Percentiles rank a stretch among this genome's conserved stretches.
Evolutionary conservation across 2,888 invertebrate species (phyloP).

Genomic region (Drosophila flavopinicola): DNA sequence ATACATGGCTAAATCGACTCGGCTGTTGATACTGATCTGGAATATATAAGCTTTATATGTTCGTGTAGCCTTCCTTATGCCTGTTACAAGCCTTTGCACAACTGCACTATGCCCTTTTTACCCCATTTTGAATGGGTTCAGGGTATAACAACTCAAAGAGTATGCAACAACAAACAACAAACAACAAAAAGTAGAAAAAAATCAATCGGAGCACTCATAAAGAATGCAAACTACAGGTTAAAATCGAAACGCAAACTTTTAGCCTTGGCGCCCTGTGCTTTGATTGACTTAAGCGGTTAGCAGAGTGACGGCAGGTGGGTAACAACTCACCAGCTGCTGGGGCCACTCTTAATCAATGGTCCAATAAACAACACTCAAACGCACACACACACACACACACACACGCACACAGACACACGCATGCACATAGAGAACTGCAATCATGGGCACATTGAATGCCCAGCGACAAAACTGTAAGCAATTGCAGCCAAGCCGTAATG

Average conservation of each 20-base stretch:
- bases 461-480: conserved; percentile 64
- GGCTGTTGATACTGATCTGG: too few species aligned
- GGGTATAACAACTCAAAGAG: conserved; percentile 1
- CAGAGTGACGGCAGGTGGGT: background rate
- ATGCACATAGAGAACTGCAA: conserved; percentile 42
- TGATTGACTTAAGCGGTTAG: conserved; percentile 45
- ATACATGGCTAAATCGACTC: too few species aligned
- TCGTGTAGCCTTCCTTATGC: too few species aligned
- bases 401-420: conserved; percentile 15
- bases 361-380: conserved; percentile 53
- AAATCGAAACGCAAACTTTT: conserved; percentile 53
- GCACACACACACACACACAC: conserved; percentile 8
- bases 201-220: conserved; percentile 43
- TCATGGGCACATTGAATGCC: conserved; percentile 64
- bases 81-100: too few species aligned
- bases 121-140: too few species aligned
- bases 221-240: conserved; percentile 55
- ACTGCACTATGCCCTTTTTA: too few species aligned
- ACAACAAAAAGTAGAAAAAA: background rate
- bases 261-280: conserved; percentile 35
- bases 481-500: conserved; percentile 66
- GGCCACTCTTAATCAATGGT: conserved; percentile 73
- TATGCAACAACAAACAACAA: conserved; percentile 13
- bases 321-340: conserved; percentile 36
- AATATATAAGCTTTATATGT: too few species aligned